Percentiles rank a stretch among this genome's conserved stretches.
phyloP scores from a whole-genome alignment of 2,113 vertebrate genomes.

The Pseudolaguvia tuberculata region DNA sequence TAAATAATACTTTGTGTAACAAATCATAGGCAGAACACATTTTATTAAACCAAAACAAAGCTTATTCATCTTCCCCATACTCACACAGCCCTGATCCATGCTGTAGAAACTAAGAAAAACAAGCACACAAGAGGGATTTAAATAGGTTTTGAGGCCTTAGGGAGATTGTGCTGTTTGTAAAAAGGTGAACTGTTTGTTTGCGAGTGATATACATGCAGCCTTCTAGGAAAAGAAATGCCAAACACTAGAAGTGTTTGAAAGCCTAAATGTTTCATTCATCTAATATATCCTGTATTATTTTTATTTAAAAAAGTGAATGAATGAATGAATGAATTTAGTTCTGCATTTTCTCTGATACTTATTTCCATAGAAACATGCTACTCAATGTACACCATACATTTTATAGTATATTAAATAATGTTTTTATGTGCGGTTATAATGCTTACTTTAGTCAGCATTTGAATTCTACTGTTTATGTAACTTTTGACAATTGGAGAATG shows the following conservation, averaged over 20 bases:
- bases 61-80: constrained; percentile 45
- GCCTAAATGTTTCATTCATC: constrained; percentile 32
- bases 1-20: too few species aligned
- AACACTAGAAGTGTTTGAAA: constrained; percentile 33
- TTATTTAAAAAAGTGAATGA: constrained; percentile 24
- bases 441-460: not conserved
- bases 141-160: constrained; percentile 56
- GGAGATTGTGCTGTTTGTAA: constrained; percentile 47
- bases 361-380: not conserved
- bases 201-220: constrained; percentile 46
- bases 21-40: too few species aligned
- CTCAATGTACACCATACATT: not conserved
- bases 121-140: constrained; percentile 38
- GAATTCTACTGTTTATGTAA: too few species aligned
- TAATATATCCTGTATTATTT: not conserved
- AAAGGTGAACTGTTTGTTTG: constrained; percentile 56
- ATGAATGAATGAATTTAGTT: too few species aligned
- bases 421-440: not conserved
- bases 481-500: too few species aligned
- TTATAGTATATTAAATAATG: not conserved
- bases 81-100: constrained; percentile 29
- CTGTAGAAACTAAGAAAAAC: constrained; percentile 19
- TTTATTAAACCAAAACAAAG: too few species aligned
- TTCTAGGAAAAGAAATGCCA: constrained; percentile 29
- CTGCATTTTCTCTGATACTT: not conserved